Evolutionary conservation across 2,888 invertebrate genomes (phyloP).

Genomic region (Lithophane semibrunnea): DNA sequence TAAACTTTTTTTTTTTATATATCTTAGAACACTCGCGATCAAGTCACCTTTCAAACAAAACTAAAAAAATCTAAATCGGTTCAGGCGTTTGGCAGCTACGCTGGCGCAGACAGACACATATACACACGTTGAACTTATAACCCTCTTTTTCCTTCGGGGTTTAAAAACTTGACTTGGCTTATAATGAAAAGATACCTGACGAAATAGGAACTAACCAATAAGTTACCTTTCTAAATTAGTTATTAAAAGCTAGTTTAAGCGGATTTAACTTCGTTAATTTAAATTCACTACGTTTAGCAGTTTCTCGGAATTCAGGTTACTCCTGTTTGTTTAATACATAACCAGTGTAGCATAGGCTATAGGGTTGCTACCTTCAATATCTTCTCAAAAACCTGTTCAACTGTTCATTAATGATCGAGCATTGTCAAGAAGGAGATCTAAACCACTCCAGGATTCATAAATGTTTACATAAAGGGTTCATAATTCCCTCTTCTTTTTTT

Average conservation of each 20-base stretch:
- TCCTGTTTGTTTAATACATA: conserved; percentile 51
- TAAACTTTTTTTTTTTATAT: no score
- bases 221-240: conserved; percentile 12
- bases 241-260: conserved; percentile 31
- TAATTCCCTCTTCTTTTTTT: no score
- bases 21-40: no score
- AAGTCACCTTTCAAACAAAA: no score
- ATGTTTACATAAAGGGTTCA: background rate
- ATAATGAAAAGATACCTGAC: background rate
- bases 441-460: background rate
- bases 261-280: conserved; percentile 52
- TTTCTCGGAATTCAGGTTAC: conserved; percentile 34
- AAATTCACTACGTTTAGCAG: conserved; percentile 43
- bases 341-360: background rate
- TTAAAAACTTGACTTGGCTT: background rate
- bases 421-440: background rate
- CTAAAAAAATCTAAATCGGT: no score
- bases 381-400: background rate
- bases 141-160: no score
- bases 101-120: no score
- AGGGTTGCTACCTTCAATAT: conserved; percentile 20
- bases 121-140: no score
- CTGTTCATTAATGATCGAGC: background rate
- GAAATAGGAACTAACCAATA: background rate
- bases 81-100: no score